These are phyloP conservation scores for Eolophus roseicapilla DNA, from an alignment of 2,113 vertebrate genomes.

Conservation along the genomic window DNA sequence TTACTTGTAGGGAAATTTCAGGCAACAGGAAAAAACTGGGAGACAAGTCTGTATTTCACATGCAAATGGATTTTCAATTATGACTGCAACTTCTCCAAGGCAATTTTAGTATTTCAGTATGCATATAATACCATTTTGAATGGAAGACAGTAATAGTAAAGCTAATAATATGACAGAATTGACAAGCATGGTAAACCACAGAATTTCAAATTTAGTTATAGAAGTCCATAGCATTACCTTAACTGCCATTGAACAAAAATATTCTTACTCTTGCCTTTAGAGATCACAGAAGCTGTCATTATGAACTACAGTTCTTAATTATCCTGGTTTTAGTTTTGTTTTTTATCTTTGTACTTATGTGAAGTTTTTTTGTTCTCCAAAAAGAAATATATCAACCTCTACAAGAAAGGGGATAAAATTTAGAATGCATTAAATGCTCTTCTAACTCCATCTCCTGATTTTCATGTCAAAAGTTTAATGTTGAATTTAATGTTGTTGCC, in stretches of 20 bases:
- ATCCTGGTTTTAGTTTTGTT: background rate
- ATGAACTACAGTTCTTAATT: background rate
- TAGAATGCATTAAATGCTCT: background rate
- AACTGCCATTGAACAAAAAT: background rate
- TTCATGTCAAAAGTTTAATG: background rate
- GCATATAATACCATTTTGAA: background rate
- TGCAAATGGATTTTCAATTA: slow-evolving; percentile 54
- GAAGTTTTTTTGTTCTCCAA: background rate
- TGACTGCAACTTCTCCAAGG: background rate
- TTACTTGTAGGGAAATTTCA: background rate
- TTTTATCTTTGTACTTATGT: background rate
- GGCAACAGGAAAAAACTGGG: background rate
- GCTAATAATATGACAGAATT: background rate
- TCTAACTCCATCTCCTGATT: background rate
- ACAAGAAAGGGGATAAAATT: background rate
- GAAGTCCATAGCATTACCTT: background rate
- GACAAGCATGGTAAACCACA: background rate
- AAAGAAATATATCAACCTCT: background rate
- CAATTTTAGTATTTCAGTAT: background rate
- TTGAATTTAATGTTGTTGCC: background rate
- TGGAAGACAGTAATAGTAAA: background rate
- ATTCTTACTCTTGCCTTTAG: background rate
- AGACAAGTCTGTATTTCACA: slow-evolving; percentile 21
- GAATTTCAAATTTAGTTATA: background rate
- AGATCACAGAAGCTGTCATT: background rate